Evolutionary conservation across 2,113 vertebrate species (phyloP).

Genomic region (Sturnus vulgaris): DNA sequence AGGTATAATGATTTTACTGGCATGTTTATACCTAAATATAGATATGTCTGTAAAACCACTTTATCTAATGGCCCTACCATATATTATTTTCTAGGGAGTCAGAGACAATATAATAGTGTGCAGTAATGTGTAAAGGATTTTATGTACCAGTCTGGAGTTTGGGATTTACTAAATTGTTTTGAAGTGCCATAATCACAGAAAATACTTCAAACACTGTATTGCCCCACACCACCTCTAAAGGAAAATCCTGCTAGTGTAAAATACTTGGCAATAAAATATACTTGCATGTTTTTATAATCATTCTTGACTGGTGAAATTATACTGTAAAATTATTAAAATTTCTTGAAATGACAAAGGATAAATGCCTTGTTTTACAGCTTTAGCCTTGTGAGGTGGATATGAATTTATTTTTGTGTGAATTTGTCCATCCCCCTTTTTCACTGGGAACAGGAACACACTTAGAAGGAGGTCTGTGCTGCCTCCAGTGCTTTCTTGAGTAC

Average conservation of each 20-base stretch:
- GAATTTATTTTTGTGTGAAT: not conserved
- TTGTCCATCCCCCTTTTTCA: not conserved
- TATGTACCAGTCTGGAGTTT: not conserved
- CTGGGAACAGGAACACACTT: not conserved
- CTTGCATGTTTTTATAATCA: not conserved
- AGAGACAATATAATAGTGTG: not conserved
- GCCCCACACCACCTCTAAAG: not conserved
- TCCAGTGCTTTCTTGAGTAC: not conserved
- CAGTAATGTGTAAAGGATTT: not conserved
- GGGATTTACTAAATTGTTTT: not conserved
- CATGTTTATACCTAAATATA: conserved; percentile 48
- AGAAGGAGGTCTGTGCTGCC: not conserved
- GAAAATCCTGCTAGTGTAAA: not conserved
- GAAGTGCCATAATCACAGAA: not conserved
- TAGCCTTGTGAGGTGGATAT: not conserved
- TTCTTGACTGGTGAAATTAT: not conserved
- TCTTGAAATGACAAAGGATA: not conserved
- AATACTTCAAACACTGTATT: not conserved
- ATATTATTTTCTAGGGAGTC: not conserved
- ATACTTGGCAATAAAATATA: not conserved
- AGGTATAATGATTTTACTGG: conserved; percentile 15
- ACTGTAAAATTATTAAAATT: not conserved
- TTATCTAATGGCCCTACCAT: not conserved
- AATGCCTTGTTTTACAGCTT: not conserved
- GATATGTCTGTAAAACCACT: conserved; percentile 4